Evolutionary conservation across 1,140 invertebrate species (phyloP).

Genomic region (Drosophila murphyi): DNA sequence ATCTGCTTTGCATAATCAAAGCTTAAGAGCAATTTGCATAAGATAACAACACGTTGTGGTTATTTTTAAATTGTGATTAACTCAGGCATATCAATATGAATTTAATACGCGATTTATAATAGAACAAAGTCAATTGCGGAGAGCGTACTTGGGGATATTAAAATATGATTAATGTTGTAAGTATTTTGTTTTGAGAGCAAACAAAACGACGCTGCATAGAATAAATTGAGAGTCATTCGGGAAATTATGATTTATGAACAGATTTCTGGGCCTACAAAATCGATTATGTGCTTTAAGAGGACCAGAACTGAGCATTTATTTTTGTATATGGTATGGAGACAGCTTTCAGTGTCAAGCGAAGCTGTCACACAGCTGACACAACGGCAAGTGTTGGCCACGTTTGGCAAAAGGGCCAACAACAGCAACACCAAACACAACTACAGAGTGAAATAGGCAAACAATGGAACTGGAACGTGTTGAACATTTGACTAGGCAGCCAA

Average conservation of each 20-base stretch:
- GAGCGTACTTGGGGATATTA: slow-evolving; percentile 6
- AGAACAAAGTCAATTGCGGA: slow-evolving; percentile 3
- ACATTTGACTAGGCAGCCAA: slow-evolving; percentile 58
- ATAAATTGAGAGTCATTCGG: slow-evolving; percentile 27
- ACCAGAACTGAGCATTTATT: neutral
- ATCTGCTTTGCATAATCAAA: no score
- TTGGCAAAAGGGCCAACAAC: slow-evolving; percentile 33
- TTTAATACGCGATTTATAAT: slow-evolving; percentile 13
- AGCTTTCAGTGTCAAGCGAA: slow-evolving; percentile 49
- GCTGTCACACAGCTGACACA: slow-evolving; percentile 73
- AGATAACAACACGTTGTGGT: no score
- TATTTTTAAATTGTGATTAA: no score
- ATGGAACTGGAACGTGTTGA: slow-evolving; percentile 64
- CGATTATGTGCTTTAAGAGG: slow-evolving; percentile 43
- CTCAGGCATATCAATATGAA: no score
- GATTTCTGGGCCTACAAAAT: slow-evolving; percentile 19
- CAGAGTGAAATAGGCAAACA: slow-evolving; percentile 19
- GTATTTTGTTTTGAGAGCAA: neutral
- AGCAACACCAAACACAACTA: neutral
- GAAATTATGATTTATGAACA: slow-evolving; percentile 28
- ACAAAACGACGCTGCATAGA: neutral
- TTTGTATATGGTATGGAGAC: neutral
- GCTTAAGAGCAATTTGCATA: no score
- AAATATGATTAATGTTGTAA: slow-evolving; percentile 30
- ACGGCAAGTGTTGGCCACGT: slow-evolving; percentile 53